Percentiles rank a stretch among this genome's conserved stretches.
phyloP scores from a whole-genome alignment of 1,140 invertebrate species.

The Proctacanthus coquilletti region DNA sequence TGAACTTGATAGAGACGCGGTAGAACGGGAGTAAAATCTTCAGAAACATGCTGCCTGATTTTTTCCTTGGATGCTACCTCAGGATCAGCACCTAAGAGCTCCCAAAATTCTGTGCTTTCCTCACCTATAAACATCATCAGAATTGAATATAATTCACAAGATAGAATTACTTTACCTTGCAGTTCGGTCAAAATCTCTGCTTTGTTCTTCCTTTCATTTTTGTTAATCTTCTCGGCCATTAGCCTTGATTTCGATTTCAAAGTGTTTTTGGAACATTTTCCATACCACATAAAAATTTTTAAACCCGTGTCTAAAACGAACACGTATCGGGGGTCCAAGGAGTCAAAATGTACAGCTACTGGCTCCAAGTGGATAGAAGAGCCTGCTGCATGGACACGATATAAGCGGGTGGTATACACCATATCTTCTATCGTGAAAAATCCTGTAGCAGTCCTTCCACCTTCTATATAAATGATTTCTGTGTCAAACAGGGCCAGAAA shows the following conservation, averaged over 20 bases:
- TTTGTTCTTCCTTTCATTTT: conserved; percentile 93
- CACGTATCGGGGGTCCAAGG: conserved; percentile 81
- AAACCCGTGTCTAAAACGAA: conserved; percentile 83
- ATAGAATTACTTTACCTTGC: conserved; percentile 42
- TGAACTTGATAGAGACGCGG: conserved; percentile 87
- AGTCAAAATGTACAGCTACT: conserved; percentile 48
- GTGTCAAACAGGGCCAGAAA: conserved; percentile 86
- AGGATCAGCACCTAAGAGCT: conserved; percentile 39
- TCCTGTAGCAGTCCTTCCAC: conserved; percentile 88
- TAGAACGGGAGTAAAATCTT: conserved; percentile 55
- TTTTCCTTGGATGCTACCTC: conserved; percentile 20
- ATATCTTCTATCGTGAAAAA: conserved; percentile 96
- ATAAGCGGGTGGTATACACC: conserved; percentile 68
- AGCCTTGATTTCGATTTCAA: conserved; percentile 87
- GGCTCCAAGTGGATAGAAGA: conserved; percentile 86
- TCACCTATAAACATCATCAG: conserved; percentile 20
- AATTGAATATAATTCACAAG: background rate
- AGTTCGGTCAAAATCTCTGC: conserved; percentile 76
- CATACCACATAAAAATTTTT: conserved; percentile 85
- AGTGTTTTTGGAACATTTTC: conserved; percentile 84
- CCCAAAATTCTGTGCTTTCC: conserved; percentile 79
- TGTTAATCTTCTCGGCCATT: conserved; percentile 97
- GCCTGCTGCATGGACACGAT: conserved; percentile 77
- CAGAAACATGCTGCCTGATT: conserved; percentile 55
- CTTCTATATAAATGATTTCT: conserved; percentile 91